A percentile compares a stretch with the other conserved stretches of the same genome.
Evolutionary conservation across 2,113 vertebrate genomes (phyloP).

Genomic region (Microcebus murinus): DNA sequence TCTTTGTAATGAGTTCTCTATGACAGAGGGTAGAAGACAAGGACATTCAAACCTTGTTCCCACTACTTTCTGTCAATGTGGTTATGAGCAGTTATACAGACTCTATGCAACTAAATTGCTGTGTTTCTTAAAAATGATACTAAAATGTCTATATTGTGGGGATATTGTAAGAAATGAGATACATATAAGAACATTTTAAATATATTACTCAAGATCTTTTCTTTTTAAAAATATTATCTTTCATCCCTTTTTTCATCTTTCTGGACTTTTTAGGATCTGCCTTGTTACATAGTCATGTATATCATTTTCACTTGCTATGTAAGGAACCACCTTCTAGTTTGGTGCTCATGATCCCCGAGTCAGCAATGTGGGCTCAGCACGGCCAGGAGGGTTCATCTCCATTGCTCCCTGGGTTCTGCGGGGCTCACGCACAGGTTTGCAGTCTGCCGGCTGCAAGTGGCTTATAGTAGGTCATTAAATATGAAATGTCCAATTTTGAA

Average conservation of each 20-base stretch:
- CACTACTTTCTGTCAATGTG: neutral
- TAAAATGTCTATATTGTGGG: too few relatives aligned
- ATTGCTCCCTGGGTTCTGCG: accelerated
- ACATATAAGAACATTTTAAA: neutral
- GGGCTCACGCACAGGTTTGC: too few relatives aligned
- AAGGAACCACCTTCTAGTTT: neutral
- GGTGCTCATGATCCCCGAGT: neutral
- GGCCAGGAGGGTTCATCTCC: neutral
- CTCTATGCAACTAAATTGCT: neutral
- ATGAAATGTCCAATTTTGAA: too few relatives aligned
- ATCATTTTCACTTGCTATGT: neutral
- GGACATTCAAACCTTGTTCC: neutral
- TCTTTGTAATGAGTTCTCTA: neutral
- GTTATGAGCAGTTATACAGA: neutral
- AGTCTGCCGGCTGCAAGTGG: accelerated
- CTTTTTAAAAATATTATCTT: neutral
- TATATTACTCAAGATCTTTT: neutral
- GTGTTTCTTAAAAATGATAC: neutral
- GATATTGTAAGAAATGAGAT: neutral
- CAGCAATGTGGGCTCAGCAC: neutral
- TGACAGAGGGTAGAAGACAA: neutral
- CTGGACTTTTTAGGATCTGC: neutral
- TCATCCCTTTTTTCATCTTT: neutral
- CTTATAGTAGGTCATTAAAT: too few relatives aligned
- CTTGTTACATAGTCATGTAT: neutral